Conservation (phyloP, 2,888 invertebrate species). For the Argyresthia albistria region DNA sequence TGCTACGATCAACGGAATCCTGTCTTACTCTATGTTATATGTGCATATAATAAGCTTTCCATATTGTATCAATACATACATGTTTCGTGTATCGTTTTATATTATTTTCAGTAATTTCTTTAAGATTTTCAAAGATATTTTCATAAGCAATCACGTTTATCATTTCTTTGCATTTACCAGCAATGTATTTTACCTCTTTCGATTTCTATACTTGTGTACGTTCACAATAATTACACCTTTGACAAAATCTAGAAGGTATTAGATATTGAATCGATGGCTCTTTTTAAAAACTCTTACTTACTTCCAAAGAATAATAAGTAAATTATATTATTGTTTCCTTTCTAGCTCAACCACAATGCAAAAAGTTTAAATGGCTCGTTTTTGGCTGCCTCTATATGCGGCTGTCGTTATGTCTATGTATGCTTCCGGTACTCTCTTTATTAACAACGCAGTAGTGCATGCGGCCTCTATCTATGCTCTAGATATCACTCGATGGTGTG, state of each 20-base stretch:
- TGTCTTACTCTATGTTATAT: conserved; percentile 40
- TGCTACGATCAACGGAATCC: conserved; percentile 29
- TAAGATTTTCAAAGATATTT: conserved; percentile 12
- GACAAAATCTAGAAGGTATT: not conserved
- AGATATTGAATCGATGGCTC: not conserved
- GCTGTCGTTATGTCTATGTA: conserved; percentile 70
- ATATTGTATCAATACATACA: conserved; percentile 41
- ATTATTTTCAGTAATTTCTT: conserved; percentile 24
- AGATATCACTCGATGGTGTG: conserved; percentile 4
- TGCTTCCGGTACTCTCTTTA: conserved; percentile 60
- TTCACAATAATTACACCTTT: not conserved
- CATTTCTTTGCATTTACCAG: conserved; percentile 36
- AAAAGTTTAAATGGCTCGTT: conserved; percentile 70
- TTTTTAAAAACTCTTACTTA: not conserved
- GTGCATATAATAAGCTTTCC: conserved; percentile 51
- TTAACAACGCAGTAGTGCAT: conserved; percentile 54
- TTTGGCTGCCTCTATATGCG: conserved; percentile 69
- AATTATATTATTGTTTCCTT: conserved; percentile 57
- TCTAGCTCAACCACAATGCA: conserved; percentile 68
- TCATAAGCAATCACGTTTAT: conserved; percentile 46
- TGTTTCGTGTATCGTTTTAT: conserved; percentile 26
- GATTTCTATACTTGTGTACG: not conserved
- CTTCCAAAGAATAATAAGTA: conserved; percentile 20
- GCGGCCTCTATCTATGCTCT: conserved; percentile 16
- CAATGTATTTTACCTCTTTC: not conserved